Percentiles rank a stretch among this genome's conserved stretches.
These are phyloP conservation scores for Argyrosomus japonicus DNA, from an alignment of 2,113 vertebrate species.

Conservation along the genomic window DNA sequence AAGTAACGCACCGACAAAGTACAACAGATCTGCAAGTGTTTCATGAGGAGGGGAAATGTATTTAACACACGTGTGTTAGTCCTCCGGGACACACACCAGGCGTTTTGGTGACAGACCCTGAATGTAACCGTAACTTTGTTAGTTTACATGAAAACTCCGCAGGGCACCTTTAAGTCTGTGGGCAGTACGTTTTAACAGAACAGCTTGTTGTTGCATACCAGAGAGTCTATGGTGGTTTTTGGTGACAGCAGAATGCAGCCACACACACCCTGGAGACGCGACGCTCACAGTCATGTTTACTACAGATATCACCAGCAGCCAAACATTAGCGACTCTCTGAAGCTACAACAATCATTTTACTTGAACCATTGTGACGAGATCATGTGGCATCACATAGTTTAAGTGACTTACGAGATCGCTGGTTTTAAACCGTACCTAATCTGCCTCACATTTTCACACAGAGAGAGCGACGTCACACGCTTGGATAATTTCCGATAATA, in stretches of 20 bases:
- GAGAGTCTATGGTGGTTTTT: neutral
- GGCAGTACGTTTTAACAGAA: neutral
- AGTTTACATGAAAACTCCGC: neutral
- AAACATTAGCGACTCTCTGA: neutral
- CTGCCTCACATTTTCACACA: neutral
- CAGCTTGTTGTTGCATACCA: neutral
- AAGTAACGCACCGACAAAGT: no score
- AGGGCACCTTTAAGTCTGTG: neutral
- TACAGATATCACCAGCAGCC: neutral
- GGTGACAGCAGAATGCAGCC: neutral
- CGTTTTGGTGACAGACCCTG: neutral
- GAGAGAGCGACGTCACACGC: neutral
- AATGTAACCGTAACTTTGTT: neutral
- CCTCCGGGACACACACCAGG: neutral
- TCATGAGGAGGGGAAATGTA: no score
- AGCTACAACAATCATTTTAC: neutral
- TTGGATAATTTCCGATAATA: neutral
- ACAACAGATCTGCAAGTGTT: no score
- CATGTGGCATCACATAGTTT: neutral
- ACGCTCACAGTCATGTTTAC: constrained; percentile 12
- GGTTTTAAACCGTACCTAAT: neutral
- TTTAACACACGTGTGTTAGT: neutral
- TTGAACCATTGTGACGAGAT: neutral
- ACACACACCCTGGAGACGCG: constrained; percentile 22
- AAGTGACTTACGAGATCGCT: neutral